These are phyloP conservation scores for Tachystola acroxantha DNA, from an alignment of 2,888 invertebrate genomes.

Conservation along the genomic window DNA sequence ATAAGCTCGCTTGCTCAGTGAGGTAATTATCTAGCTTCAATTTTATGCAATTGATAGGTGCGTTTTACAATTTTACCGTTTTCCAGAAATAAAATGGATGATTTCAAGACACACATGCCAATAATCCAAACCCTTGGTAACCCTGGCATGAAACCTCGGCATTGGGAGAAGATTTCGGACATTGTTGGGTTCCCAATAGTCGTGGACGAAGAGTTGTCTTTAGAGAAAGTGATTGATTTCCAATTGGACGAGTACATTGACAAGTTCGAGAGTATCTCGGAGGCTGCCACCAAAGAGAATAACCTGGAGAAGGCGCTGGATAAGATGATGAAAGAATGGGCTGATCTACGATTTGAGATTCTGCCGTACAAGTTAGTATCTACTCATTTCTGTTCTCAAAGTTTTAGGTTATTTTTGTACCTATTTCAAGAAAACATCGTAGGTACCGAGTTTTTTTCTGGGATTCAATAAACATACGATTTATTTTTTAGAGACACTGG, in stretches of 20 bases:
- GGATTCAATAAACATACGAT: too few species aligned
- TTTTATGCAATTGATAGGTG: neutral
- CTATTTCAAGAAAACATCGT: too few species aligned
- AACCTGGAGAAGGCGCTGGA: constrained; percentile 92
- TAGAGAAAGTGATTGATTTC: constrained; percentile 92
- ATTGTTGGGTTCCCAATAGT: constrained; percentile 95
- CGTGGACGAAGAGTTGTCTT: constrained; percentile 88
- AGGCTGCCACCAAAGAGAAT: constrained; percentile 97
- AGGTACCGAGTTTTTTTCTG: too few species aligned
- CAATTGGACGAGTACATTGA: constrained; percentile 92
- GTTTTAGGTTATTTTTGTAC: too few species aligned
- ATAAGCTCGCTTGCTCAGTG: constrained; percentile 82
- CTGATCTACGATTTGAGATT: constrained; percentile 85
- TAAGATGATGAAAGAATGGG: constrained; percentile 96
- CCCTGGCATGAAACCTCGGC: constrained; percentile 93
- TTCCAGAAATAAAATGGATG: constrained; percentile 85
- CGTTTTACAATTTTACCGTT: neutral
- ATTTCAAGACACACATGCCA: constrained; percentile 92
- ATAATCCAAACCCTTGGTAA: constrained; percentile 96
- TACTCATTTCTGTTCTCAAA: neutral
- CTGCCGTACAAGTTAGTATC: constrained; percentile 81
- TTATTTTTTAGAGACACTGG: constrained; percentile 85
- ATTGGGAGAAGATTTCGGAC: constrained; percentile 97
- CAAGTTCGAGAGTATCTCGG: constrained; percentile 94
- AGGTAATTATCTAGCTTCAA: constrained; percentile 35